phyloP scores from a whole-genome alignment of 2,888 invertebrate genomes.

The Noctua comes region DNA sequence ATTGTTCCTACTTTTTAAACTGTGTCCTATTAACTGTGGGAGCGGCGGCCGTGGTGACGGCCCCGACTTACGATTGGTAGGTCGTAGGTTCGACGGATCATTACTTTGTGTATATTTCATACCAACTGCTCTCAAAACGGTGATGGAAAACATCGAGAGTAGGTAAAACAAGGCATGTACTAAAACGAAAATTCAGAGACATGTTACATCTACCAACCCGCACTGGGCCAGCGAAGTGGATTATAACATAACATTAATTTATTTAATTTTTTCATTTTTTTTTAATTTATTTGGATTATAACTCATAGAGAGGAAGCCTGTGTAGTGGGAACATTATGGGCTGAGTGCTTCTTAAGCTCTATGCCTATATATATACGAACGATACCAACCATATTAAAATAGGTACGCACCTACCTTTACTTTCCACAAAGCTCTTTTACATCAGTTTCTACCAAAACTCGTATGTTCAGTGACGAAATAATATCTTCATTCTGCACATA shows the following conservation, averaged over 20 bases:
- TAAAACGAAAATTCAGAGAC: no score
- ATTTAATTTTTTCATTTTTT: no score
- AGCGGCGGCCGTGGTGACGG: neutral
- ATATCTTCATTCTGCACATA: constrained; percentile 2
- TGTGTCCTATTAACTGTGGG: neutral
- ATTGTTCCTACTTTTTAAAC: neutral
- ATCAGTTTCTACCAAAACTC: neutral
- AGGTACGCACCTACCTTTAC: neutral
- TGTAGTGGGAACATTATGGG: neutral
- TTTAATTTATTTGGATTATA: no score
- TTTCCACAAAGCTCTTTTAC: neutral
- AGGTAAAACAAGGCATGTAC: no score
- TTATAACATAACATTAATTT: no score
- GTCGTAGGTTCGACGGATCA: neutral
- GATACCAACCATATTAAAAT: neutral
- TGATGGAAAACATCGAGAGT: neutral
- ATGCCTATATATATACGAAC: neutral
- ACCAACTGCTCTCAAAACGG: neutral
- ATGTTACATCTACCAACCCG: no score
- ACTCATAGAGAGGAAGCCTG: no score
- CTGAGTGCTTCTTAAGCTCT: neutral
- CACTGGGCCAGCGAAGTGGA: no score
- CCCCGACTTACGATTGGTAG: neutral
- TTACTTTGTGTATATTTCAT: no score
- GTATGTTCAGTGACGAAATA: neutral